Evolutionary conservation across 2,797 vertebrate genomes (phyloP).

Genomic region (Borostomias antarcticus): DNA sequence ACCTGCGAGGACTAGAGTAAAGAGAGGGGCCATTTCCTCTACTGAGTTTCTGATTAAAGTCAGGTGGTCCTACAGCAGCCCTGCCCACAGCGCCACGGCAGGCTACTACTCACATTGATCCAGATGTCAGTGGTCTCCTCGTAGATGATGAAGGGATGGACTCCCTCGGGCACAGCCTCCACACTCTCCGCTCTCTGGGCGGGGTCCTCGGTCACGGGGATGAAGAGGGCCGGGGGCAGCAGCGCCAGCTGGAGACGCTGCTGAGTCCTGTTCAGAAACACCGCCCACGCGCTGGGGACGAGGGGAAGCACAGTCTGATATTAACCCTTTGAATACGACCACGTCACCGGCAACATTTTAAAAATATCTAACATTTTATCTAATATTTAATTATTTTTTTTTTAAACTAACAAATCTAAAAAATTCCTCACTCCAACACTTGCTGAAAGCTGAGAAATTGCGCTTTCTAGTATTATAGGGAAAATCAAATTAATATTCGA

Average conservation of each 20-base stretch:
- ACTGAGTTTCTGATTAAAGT: no score
- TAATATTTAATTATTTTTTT: no score
- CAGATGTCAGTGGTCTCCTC: conserved; percentile 92
- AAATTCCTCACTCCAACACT: no score
- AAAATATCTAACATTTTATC: no score
- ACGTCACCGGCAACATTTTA: background rate
- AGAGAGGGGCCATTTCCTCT: no score
- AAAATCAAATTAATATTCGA: no score
- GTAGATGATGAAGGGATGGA: conserved; percentile 90
- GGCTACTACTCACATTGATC: conserved; percentile 81
- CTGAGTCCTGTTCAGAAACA: conserved; percentile 93
- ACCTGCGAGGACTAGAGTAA: no score
- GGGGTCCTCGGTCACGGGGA: conserved; percentile 80
- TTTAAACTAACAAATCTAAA: no score
- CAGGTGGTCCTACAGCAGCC: no score
- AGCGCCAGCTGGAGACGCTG: conserved; percentile 90
- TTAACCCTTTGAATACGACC: background rate
- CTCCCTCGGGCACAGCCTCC: conserved; percentile 80
- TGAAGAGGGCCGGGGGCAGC: conserved; percentile 89
- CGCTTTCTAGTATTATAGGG: no score
- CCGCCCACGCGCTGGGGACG: conserved; percentile 88
- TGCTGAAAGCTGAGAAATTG: no score
- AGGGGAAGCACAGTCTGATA: background rate
- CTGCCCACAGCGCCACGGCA: no score
- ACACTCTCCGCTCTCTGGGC: conserved; percentile 82